Conservation (phyloP, 2,113 vertebrate species). For the Anthoscopus minutus region DNA sequence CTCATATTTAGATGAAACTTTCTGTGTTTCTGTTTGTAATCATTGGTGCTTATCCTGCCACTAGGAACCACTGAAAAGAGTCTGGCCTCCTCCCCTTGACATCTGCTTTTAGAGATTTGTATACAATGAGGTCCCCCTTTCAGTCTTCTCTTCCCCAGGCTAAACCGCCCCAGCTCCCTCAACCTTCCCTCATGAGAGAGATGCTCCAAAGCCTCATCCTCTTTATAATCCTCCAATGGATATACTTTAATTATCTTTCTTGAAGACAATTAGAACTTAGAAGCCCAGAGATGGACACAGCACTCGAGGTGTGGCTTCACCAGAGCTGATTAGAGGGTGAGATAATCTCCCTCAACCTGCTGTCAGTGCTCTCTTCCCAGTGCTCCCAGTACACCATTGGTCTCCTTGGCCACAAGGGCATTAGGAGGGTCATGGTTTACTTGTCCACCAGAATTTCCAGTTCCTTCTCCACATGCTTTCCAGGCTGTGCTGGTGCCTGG, state of each 20-base stretch:
- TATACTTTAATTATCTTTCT: not conserved
- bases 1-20: not conserved
- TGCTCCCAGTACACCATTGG: not conserved
- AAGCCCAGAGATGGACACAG: not conserved
- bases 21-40: not conserved
- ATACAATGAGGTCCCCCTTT: not conserved
- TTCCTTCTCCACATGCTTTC: not conserved
- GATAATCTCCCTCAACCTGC: not conserved
- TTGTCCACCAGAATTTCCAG: not conserved
- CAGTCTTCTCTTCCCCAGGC: not conserved
- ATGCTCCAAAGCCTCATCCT: not conserved
- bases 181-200: not conserved
- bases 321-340: not conserved
- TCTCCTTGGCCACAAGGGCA: not conserved
- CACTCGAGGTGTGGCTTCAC: too few species aligned
- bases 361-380: not conserved
- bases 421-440: accelerated
- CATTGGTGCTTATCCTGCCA: not conserved
- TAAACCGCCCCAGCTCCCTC: not conserved
- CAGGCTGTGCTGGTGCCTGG: not conserved
- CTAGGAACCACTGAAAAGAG: not conserved
- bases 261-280: too few species aligned
- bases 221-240: not conserved
- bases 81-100: not conserved
- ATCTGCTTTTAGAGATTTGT: accelerated